phyloP scores from a whole-genome alignment of 2,113 vertebrate genomes.

The Talpa occidentalis region DNA sequence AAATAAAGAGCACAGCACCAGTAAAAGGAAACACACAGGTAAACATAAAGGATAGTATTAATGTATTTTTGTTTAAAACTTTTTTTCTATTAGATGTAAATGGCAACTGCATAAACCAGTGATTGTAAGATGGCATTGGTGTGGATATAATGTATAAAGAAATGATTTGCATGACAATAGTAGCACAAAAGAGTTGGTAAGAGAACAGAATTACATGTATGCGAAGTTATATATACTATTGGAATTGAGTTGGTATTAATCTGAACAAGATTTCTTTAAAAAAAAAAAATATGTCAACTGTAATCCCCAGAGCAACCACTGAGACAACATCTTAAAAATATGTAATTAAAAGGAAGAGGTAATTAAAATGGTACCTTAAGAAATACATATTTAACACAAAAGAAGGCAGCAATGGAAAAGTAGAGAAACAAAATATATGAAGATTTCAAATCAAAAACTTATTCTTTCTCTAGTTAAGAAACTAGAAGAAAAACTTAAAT shows the following conservation, averaged over 20 bases:
- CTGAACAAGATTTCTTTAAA: not conserved
- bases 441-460: conserved; percentile 24
- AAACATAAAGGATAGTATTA: not conserved
- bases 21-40: not conserved
- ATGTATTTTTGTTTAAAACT: not conserved
- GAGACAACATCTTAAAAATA: conserved; percentile 28
- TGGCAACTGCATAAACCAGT: not conserved
- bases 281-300: not conserved
- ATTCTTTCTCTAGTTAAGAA: not conserved
- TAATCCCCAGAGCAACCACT: not conserved
- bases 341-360: not conserved
- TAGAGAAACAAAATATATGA: not conserved
- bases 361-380: not conserved
- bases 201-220: not conserved
- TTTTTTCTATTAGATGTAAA: conserved; percentile 35
- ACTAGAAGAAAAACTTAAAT: not conserved
- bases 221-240: not conserved
- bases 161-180: not conserved
- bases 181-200: not conserved
- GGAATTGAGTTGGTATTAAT: conserved; percentile 8
- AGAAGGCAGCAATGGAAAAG: not conserved
- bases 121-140: not conserved
- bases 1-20: not conserved
- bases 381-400: conserved; percentile 33
- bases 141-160: not conserved